Conservation (phyloP, 2,113 vertebrate species). For the Carassius auratus region DNA sequence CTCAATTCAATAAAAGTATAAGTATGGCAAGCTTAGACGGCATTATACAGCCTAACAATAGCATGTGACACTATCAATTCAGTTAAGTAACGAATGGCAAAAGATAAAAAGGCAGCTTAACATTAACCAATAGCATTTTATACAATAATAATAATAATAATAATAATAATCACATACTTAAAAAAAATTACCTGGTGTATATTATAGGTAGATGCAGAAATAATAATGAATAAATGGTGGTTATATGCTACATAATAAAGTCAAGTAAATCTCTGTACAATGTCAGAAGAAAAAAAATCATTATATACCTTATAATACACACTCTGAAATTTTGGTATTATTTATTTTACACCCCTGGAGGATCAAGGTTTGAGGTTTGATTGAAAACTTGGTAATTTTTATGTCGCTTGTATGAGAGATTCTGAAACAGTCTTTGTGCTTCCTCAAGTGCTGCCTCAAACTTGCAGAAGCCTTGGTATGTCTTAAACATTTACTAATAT, state of each 20-base stretch:
- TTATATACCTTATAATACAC: too few relatives aligned
- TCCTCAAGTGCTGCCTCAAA: background rate
- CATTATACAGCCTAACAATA: background rate
- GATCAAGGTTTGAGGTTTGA: background rate
- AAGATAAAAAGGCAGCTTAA: background rate
- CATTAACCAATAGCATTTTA: background rate
- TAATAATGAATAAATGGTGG: background rate
- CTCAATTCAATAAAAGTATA: background rate
- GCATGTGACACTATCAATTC: background rate
- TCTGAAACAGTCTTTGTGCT: background rate
- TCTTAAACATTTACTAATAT: background rate
- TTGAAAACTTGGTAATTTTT: background rate
- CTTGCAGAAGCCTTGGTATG: background rate
- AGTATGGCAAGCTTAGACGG: background rate
- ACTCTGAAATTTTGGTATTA: too few relatives aligned
- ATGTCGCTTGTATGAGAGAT: background rate
- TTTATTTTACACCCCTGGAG: background rate
- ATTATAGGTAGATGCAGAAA: background rate
- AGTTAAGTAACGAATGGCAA: background rate
- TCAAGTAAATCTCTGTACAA: too few relatives aligned
- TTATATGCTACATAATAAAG: too few relatives aligned
- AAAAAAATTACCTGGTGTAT: too few relatives aligned
- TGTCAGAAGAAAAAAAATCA: too few relatives aligned
- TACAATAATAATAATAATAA: too few relatives aligned
- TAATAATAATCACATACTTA: too few relatives aligned